A percentile compares a stretch with the other conserved stretches of the same genome.
Conservation (phyloP, 2,797 vertebrate genomes). For the Sebastes diaconus region DNA sequence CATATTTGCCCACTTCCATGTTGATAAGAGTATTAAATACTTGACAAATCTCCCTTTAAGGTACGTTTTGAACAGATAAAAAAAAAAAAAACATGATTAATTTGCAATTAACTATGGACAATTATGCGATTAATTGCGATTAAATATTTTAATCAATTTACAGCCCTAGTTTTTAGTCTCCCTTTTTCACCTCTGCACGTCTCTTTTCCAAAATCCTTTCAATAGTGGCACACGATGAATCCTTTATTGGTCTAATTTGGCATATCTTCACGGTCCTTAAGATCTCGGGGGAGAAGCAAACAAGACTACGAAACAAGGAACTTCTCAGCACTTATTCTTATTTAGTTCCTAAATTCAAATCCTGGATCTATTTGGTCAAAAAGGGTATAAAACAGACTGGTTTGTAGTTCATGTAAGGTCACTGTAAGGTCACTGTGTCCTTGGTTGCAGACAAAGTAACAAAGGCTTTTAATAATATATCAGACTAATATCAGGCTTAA, state of each 20-base stretch:
- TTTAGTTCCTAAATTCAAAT: background rate
- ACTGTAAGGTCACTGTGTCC: no score
- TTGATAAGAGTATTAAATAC: no score
- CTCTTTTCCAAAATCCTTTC: background rate
- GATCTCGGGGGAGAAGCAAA: background rate
- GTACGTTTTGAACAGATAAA: no score
- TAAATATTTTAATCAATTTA: no score
- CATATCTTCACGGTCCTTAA: background rate
- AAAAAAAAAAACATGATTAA: no score
- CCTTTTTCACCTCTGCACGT: background rate
- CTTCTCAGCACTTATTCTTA: background rate
- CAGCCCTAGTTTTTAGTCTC: background rate
- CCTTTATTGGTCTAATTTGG: background rate
- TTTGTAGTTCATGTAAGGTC: conserved; percentile 15
- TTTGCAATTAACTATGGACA: no score
- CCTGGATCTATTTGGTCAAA: background rate
- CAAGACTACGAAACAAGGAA: background rate
- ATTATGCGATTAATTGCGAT: fast-evolving
- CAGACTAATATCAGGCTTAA: conserved; percentile 33
- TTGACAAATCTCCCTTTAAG: no score
- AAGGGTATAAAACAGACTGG: background rate
- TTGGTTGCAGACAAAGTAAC: conserved; percentile 12
- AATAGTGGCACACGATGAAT: background rate
- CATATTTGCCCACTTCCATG: no score
- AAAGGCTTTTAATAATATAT: conserved; percentile 42